Evolutionary conservation across 2,797 vertebrate species (phyloP), one percentile per base, ranked within the genome.

Genomic region (Hypotaenidia okinawae): DNA sequence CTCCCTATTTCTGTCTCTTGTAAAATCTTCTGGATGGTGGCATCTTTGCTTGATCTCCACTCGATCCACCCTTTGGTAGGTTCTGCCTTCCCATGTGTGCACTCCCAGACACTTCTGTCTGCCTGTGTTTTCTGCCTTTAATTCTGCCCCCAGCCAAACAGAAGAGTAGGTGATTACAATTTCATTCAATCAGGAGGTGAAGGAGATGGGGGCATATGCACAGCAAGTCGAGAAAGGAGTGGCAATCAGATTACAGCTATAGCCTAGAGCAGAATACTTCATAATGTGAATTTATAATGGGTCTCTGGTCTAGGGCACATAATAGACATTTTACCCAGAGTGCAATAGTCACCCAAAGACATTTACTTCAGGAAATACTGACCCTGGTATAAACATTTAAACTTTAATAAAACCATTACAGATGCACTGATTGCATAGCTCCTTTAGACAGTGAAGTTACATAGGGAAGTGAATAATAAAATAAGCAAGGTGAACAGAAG

Each of bases 211-310:
- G 61, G 45, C 74, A 64, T 68, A 89, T 32, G 68, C 93, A 91
- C 74, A 95, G 74, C 90, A 94, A 95, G 91, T 80, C 1, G 6
- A 81, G 89, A 84, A 91, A 94, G 86, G 52, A 95, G 81, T 67
- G 75, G 95, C 92, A 93, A 92, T 93, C 84, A 89, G 86, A 96
- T 96, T 89, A 95, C 51, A 78, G 84, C 81, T 66, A 32, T 94
- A 93, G 95, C 94, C 89, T 89, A 66, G 55, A 89, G 93, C 92
- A 90, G 74, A 91, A 77, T 92, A 90, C 41, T 87, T 83, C 0
- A 0, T 92, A 87, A 95, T 88, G 69, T 66, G 94, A 94, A 95
- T 28, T 94, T 91, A 62, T 91, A 93, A 94, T 84, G 70, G 59
- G 33, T 70, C 91, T 91, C 67, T 90, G 63, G 87, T 93, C 77